A percentile compares a stretch with the other conserved stretches of the same genome.
Evolutionary conservation across 2,888 invertebrate species (phyloP).

Genomic region (Tenthredo livida): DNA sequence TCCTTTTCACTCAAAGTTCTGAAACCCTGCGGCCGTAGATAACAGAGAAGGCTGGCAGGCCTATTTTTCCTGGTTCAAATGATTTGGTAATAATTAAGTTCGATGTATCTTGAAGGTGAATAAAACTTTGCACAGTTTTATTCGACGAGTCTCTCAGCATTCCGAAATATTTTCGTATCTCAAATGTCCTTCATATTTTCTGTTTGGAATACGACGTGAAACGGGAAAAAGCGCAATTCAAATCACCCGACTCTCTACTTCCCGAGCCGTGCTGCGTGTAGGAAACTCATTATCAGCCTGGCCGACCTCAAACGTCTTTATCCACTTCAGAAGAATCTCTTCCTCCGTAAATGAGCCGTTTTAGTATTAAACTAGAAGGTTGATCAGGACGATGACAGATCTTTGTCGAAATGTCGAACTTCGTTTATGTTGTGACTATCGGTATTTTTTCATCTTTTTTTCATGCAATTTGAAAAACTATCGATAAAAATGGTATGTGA

Average conservation of each 20-base stretch:
- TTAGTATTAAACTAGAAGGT: neutral
- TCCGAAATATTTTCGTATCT: too few relatives aligned
- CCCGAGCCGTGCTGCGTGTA: neutral
- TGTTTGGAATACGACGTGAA: neutral
- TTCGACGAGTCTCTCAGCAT: too few relatives aligned
- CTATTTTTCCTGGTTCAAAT: too few relatives aligned
- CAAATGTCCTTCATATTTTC: neutral
- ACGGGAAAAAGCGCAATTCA: neutral
- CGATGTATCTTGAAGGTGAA: too few relatives aligned
- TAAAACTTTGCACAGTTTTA: too few relatives aligned
- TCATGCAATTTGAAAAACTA: neutral
- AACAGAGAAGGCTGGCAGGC: too few relatives aligned
- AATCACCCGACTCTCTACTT: neutral
- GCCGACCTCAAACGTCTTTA: neutral
- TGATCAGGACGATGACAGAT: neutral
- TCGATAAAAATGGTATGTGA: neutral
- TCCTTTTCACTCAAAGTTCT: neutral
- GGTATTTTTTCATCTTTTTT: neutral
- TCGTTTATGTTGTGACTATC: neutral
- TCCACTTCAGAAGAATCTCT: neutral
- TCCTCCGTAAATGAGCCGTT: neutral
- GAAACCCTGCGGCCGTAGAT: neutral
- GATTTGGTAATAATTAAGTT: too few relatives aligned
- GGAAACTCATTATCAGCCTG: neutral
- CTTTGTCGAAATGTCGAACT: neutral